A percentile compares a stretch with the other conserved stretches of the same genome.
phyloP scores from a whole-genome alignment of 2,888 invertebrate species.

The Zelleria hepariella region DNA sequence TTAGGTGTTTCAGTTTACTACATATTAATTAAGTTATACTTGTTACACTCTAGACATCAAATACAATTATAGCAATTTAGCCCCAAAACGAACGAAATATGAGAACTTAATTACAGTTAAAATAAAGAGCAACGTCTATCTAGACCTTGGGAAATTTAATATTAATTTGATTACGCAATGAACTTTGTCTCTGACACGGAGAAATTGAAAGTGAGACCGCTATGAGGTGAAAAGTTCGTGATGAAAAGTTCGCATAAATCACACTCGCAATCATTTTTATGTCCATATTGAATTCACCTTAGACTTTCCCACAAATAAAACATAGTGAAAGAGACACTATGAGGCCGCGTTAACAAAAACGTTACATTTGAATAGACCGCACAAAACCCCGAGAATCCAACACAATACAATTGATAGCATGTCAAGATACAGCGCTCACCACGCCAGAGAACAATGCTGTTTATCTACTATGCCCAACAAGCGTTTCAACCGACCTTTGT shows the following conservation, averaged over 20 bases:
- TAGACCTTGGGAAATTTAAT: not conserved
- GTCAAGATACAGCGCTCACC: not conserved
- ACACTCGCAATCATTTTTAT: not conserved
- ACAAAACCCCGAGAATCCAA: not conserved
- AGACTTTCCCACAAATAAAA: not conserved
- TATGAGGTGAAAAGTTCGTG: not conserved
- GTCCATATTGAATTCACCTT: not conserved
- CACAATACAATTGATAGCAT: slow-evolving; percentile 4
- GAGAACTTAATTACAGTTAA: too few species aligned
- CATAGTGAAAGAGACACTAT: not conserved
- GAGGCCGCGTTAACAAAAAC: not conserved
- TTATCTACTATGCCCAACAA: not conserved
- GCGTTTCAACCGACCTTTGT: slow-evolving; percentile 2
- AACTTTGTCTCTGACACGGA: not conserved
- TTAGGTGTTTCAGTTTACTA: too few species aligned
- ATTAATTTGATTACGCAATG: not conserved
- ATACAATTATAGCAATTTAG: too few species aligned
- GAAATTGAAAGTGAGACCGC: not conserved
- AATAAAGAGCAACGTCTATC: not conserved
- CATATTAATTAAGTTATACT: too few species aligned
- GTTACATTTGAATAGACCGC: not conserved
- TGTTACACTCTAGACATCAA: too few species aligned
- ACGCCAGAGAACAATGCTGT: not conserved
- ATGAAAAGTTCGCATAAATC: not conserved
- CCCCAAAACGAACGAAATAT: too few species aligned